Conservation (phyloP, 2,113 vertebrate genomes). For the Leucoraja erinaceus region DNA sequence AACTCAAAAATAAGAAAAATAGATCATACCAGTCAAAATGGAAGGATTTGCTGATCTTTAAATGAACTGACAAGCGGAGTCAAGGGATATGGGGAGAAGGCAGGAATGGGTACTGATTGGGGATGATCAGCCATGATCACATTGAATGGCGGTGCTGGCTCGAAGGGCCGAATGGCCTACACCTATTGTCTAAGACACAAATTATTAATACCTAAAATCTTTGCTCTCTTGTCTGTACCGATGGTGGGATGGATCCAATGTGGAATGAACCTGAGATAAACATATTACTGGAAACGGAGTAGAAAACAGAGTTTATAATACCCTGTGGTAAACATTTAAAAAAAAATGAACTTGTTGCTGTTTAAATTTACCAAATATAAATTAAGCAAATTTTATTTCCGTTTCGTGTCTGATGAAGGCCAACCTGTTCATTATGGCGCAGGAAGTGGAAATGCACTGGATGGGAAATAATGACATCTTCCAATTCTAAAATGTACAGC, state of each 20-base stretch:
- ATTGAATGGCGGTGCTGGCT: no score
- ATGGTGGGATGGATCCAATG: background rate
- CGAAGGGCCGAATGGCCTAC: no score
- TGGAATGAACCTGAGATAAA: background rate
- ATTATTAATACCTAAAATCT: background rate
- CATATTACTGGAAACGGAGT: background rate
- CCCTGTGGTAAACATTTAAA: background rate
- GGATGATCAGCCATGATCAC: no score
- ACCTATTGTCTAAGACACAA: no score
- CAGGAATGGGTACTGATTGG: no score
- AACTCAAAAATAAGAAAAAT: background rate
- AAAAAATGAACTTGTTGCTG: background rate
- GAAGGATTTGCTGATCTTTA: background rate
- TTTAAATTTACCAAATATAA: background rate
- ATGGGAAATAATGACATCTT: background rate
- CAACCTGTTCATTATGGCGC: background rate
- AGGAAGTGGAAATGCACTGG: background rate
- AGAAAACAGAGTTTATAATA: background rate
- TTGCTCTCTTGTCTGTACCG: background rate
- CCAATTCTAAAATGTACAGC: background rate
- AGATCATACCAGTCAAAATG: background rate
- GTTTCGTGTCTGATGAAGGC: background rate
- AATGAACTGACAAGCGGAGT: background rate
- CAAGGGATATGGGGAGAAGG: no score
- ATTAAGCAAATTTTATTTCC: background rate